A percentile compares a stretch with the other conserved stretches of the same genome.
Conservation (phyloP, 2,888 invertebrate genomes). For the Matsumyia berberina region DNA sequence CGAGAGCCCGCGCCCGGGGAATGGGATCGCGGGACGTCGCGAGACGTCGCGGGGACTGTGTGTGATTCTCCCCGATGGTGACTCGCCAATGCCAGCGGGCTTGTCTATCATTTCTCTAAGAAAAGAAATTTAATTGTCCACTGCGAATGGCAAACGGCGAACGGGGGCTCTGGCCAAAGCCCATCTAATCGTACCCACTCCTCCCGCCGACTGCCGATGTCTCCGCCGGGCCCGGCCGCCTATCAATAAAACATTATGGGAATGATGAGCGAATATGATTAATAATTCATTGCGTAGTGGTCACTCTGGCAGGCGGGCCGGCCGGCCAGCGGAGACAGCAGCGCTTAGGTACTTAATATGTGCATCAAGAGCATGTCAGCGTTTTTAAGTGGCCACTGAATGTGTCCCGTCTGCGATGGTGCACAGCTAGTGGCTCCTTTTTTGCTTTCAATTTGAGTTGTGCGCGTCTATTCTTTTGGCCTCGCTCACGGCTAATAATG, state of each 20-base stretch:
- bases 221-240: conserved; percentile 26
- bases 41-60: conserved; percentile 47
- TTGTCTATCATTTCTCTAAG: conserved; percentile 73
- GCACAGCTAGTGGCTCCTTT: conserved; percentile 42
- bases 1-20: conserved; percentile 41
- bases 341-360: conserved; percentile 75
- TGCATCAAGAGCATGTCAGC: conserved; percentile 76
- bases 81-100: conserved; percentile 51
- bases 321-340: conserved; percentile 49
- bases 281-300: conserved; percentile 74
- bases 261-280: conserved; percentile 77
- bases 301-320: conserved; percentile 61
- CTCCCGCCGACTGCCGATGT: conserved; percentile 2
- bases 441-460: conserved; percentile 63
- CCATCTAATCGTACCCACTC: conserved; percentile 59
- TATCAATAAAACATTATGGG: conserved; percentile 80
- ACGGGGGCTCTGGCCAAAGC: conserved; percentile 37
- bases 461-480: conserved; percentile 41
- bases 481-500: conserved; percentile 59
- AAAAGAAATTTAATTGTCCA: conserved; percentile 76
- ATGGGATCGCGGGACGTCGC: conserved; percentile 44
- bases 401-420: conserved; percentile 63
- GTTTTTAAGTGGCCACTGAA: conserved; percentile 74
- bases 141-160: no score
- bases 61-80: conserved; percentile 26